phyloP scores from a whole-genome alignment of 2,113 vertebrate genomes.

The Bos taurus region DNA sequence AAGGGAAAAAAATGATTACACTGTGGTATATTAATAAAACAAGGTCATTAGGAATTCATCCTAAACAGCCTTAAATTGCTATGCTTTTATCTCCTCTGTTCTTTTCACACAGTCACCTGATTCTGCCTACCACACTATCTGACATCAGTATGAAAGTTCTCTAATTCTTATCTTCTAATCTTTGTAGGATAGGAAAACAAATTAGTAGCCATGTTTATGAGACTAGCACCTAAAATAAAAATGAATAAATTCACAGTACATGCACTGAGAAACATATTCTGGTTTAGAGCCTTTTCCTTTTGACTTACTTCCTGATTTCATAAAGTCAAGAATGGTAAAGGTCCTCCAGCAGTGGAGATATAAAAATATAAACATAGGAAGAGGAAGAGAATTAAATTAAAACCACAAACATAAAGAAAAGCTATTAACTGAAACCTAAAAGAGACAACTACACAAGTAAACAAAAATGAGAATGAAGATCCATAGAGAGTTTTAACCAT shows the following conservation, averaged over 20 bases:
- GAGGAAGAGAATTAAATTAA: neutral
- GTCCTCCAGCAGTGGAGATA: neutral
- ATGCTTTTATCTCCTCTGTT: neutral
- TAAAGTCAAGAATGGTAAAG: neutral
- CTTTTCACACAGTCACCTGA: neutral
- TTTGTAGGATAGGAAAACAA: neutral
- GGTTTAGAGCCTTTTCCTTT: neutral
- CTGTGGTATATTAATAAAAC: slow-evolving; percentile 30
- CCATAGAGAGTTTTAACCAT: neutral
- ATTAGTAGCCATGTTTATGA: neutral
- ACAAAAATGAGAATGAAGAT: neutral
- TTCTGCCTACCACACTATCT: slow-evolving; percentile 4
- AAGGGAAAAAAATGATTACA: neutral
- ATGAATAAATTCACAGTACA: neutral
- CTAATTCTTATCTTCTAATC: neutral
- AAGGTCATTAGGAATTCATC: neutral
- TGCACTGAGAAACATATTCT: neutral
- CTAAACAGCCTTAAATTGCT: neutral
- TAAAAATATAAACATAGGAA: neutral
- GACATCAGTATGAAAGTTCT: neutral
- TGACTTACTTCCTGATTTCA: neutral
- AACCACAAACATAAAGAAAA: neutral
- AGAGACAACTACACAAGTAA: neutral
- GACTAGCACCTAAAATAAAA: neutral
- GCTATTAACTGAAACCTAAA: neutral